Evolutionary conservation across 2,797 vertebrate genomes (phyloP), one percentile per base, ranked within the genome.

Genomic region (Periparus ater): DNA sequence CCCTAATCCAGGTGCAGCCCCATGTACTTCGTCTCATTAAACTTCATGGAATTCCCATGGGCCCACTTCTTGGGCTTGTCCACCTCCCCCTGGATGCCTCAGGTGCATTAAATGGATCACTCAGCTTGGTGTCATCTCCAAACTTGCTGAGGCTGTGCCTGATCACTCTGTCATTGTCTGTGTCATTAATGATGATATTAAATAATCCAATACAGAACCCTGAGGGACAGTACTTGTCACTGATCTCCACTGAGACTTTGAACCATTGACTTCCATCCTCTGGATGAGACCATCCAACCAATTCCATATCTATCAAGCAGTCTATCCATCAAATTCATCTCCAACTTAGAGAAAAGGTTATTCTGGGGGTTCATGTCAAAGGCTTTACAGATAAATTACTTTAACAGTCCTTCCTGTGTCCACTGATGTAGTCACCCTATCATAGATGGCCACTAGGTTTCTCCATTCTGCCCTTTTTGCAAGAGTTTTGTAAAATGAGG

Each of bases 271-370:
- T 36, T 11, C 12, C 32, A 10, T 48, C 7, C 8, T 71, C 32
- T 50, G 22, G 18, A 50, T 72, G 34, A 0, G 0, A 62, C 26
- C 34, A 62, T 71, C 30, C 36, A 42, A 23, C 5, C 17, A 55
- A 71, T 32, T 71, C 65, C 21, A 32, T 15, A 42, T 30, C 27
- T 50, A 42, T 25, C 30, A 34, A 47, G 42, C 2, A 30, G 14
- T 26, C 6, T 9, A 40, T 25, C 5, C 6, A 42, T 48, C 6
- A 48, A 57, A 57, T 57, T 65, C 1, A 21, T 32, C 26, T 50
- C 51, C 32, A 27, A 0, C 44, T 50, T 30, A 26, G 70, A 42
- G 7, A 50, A 34, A 21, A 74, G 6, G 2, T 50, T 42, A 9
- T 84, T 50, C 32, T 36, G 21, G 11, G 4, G 3, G 3, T 42